Percentiles rank a stretch among this genome's conserved stretches.
Evolutionary conservation across 2,113 vertebrate genomes (phyloP).

Genomic region (Proteles cristata): DNA sequence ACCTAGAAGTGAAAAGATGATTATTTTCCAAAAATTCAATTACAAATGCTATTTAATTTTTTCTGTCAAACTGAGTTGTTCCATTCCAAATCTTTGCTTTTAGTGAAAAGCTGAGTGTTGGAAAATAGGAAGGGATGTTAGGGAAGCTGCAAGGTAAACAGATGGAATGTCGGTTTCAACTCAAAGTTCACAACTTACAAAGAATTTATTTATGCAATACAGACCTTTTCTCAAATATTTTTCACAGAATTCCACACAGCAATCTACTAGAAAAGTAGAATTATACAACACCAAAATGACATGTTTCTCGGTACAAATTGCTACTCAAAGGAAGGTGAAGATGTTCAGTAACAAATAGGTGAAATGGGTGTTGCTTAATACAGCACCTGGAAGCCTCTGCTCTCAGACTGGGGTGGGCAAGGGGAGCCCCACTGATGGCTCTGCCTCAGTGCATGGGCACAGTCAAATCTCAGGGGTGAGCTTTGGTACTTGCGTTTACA

Average conservation of each 20-base stretch:
- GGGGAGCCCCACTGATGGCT: not conserved
- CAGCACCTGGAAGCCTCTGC: constrained; percentile 51
- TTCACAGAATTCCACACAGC: constrained; percentile 88
- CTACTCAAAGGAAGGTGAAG: constrained; percentile 78
- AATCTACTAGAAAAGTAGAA: constrained; percentile 88
- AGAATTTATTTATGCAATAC: constrained; percentile 87
- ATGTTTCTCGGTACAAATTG: constrained; percentile 86
- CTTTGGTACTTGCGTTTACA: constrained; percentile 71
- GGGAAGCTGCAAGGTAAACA: constrained; percentile 75
- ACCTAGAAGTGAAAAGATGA: not conserved
- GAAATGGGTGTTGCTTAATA: constrained; percentile 24
- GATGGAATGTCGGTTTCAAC: constrained; percentile 82
- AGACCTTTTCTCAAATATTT: constrained; percentile 86
- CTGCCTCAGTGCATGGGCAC: not conserved
- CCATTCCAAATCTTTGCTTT: constrained; percentile 88
- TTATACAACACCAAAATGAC: constrained; percentile 88
- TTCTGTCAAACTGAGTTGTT: constrained; percentile 86
- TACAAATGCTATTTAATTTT: constrained; percentile 90
- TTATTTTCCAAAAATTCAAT: constrained; percentile 76
- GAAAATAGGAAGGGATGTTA: constrained; percentile 35
- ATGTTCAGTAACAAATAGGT: constrained; percentile 61
- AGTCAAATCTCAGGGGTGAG: constrained; percentile 60
- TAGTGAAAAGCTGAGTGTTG: constrained; percentile 78
- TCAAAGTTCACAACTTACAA: constrained; percentile 86
- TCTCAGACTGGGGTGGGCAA: not conserved